These are phyloP conservation scores for Osmoderma eremita DNA, from an alignment of 2,888 invertebrate genomes.

Conservation along the genomic window DNA sequence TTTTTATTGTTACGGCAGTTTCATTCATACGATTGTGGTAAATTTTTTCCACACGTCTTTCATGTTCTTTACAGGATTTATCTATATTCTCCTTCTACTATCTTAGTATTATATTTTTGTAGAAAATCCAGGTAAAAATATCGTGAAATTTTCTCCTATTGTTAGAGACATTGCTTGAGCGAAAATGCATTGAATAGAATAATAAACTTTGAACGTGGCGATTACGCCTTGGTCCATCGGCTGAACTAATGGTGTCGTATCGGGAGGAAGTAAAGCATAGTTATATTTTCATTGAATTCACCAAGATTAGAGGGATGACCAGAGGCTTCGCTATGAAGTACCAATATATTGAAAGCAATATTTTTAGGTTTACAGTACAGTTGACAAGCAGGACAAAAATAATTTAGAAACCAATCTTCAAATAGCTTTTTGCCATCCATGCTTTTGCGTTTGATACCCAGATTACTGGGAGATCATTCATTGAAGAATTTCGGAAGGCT, in stretches of 20 bases:
- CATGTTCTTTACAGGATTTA: neutral
- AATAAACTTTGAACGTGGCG: neutral
- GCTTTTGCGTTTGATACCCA: slow-evolving; percentile 11
- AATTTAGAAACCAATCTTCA: slow-evolving; percentile 6
- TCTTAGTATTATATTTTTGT: slow-evolving; percentile 9
- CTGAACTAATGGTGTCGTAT: neutral
- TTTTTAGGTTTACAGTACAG: slow-evolving; percentile 1
- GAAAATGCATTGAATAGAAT: neutral
- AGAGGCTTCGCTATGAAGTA: neutral
- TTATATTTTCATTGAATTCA: neutral
- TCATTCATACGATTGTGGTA: neutral
- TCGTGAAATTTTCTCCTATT: neutral
- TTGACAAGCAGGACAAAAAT: slow-evolving; percentile 6
- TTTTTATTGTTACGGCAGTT: neutral
- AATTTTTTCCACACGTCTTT: neutral
- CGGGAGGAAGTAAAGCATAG: slow-evolving; percentile 1
- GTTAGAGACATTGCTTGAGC: slow-evolving; percentile 9
- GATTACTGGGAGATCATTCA: slow-evolving; percentile 7
- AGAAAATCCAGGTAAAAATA: neutral
- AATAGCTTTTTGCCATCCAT: slow-evolving; percentile 1
- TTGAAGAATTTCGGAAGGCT: slow-evolving; percentile 10
- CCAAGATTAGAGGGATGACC: slow-evolving; percentile 10
- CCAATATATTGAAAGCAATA: slow-evolving; percentile 6
- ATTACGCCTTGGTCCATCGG: slow-evolving; percentile 11
- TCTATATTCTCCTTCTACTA: slow-evolving; percentile 10